These are phyloP conservation scores for Eristalis intricaria DNA, from an alignment of 2,888 invertebrate genomes.

Conservation along the genomic window DNA sequence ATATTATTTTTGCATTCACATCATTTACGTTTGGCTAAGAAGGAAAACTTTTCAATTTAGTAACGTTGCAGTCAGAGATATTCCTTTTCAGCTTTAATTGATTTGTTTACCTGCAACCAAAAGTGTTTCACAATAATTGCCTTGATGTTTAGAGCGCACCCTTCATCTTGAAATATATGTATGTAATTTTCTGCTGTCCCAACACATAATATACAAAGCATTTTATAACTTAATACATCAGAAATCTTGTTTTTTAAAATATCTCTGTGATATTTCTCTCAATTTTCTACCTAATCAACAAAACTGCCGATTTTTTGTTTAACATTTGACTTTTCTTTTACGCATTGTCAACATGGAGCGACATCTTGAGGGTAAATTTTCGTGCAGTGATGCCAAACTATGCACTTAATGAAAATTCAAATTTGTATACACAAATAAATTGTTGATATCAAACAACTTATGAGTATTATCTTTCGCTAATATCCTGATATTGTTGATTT, in stretches of 20 bases:
- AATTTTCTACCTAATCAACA: slow-evolving; percentile 36
- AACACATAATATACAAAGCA: slow-evolving; percentile 60
- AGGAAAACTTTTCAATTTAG: background rate
- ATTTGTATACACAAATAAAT: background rate
- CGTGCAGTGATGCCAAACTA: slow-evolving; percentile 51
- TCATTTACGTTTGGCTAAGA: slow-evolving; percentile 49
- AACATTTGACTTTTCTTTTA: slow-evolving; percentile 50
- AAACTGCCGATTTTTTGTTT: slow-evolving; percentile 51
- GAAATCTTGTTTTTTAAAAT: background rate
- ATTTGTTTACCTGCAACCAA: slow-evolving; percentile 74
- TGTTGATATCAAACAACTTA: too few species aligned
- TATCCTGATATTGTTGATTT: too few species aligned
- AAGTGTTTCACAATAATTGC: slow-evolving; percentile 76
- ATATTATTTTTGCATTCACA: slow-evolving; percentile 67
- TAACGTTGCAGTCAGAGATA: background rate
- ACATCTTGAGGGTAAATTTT: slow-evolving; percentile 1
- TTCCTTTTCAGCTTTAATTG: slow-evolving; percentile 24
- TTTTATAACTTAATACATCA: slow-evolving; percentile 23
- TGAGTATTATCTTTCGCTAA: too few species aligned
- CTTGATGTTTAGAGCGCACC: slow-evolving; percentile 72
- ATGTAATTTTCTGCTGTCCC: slow-evolving; percentile 22
- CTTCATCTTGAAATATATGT: slow-evolving; percentile 70
- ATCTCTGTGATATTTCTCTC: background rate
- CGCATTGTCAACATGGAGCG: slow-evolving; percentile 10
- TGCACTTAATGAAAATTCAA: background rate